Evolutionary conservation across 2,797 vertebrate species (phyloP), one percentile per base, ranked within the genome.

Genomic region (Leptoclinus maculatus): DNA sequence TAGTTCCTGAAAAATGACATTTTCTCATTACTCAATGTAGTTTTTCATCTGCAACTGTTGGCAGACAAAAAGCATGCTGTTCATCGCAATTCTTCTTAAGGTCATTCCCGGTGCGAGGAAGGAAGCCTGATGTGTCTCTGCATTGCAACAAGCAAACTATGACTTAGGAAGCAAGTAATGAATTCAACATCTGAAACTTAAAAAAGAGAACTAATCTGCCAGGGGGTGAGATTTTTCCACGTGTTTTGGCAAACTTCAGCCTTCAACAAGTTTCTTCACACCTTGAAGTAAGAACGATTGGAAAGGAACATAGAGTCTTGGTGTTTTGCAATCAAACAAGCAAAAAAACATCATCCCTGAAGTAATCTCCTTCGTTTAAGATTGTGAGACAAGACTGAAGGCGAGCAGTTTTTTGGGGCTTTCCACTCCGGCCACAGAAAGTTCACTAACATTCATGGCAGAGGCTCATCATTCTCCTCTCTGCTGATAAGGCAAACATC

Each of bases 381-480:
- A 85, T 43, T 23, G 10, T 27, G 29, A 62, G 32, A 53, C 8
- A 4, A 34, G 63, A 72, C 74, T 70, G 56, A 62, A 49, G 27
- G 17, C 1, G 1, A 60, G 23, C 39, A 6, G 43, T 41, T 74
- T 57, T 53, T 60, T 76, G 87, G 90, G 92, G 72, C 43, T 93
- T 93, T 93, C 91, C 92, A 87, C 51, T 56, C 32, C 11, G 43
- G 84, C 78, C 86, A 60, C 82, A 84, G 62, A 82, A 51, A 66
- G 41, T 65, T 74, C 19, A 34, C 58, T 76, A 60, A 85, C 68
- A 82, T 86, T 64, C 70, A 76, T 11, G 76, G 57, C 74, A 34
- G 63, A 78, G 11, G 71, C 74, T 66, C 29, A 51, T 65, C 27
- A 10, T 38, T 82, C 81, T 65, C 56, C 66, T 65, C 59, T 47